Conservation (phyloP, 2,888 invertebrate genomes). For the Gastrophysa polygoni region DNA sequence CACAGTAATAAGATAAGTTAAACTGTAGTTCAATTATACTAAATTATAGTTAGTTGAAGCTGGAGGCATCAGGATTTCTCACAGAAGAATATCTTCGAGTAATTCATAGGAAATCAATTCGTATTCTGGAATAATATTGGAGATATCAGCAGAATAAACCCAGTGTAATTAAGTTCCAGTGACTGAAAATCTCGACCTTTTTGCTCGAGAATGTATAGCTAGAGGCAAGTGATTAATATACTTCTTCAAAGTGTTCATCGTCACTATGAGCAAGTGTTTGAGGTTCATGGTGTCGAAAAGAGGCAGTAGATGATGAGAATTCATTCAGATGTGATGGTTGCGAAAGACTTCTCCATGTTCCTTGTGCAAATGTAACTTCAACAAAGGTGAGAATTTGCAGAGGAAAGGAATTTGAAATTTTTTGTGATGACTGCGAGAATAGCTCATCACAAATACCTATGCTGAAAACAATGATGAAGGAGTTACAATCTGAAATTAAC, state of each 20-base stretch:
- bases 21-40: not conserved
- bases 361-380: constrained; percentile 4
- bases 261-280: not conserved
- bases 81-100: not conserved
- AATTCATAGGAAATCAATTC: not conserved
- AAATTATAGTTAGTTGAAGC: not conserved
- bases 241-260: not conserved
- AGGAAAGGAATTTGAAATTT: not conserved
- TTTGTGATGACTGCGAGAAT: constrained; percentile 8
- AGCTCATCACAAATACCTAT: constrained; percentile 1
- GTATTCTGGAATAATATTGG: not conserved
- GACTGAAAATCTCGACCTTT: not conserved
- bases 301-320: not conserved
- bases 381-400: not conserved
- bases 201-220: not conserved
- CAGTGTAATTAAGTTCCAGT: not conserved
- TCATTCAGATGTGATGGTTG: constrained; percentile 8
- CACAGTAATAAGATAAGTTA: too few relatives aligned
- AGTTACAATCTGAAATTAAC: not conserved
- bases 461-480: constrained; percentile 5
- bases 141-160: not conserved
- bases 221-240: too few relatives aligned
- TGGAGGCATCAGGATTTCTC: not conserved
- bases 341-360: not conserved
- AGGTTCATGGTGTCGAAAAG: not conserved